Evolutionary conservation across 2,888 invertebrate species (phyloP).

Genomic region (Drosophila eohydei): DNA sequence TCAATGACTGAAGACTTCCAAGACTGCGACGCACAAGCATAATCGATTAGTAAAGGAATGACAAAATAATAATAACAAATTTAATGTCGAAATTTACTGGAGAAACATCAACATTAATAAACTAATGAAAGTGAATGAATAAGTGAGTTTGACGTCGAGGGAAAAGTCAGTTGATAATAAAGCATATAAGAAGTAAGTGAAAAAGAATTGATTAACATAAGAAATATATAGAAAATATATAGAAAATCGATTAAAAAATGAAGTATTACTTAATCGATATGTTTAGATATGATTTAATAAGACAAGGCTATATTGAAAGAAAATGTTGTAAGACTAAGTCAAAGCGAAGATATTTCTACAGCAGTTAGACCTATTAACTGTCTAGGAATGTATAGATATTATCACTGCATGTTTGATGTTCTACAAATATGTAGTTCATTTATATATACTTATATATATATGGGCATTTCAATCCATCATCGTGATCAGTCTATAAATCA

Average conservation of each 20-base stretch:
- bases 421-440: too few species aligned
- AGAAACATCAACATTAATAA: background rate
- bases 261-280: background rate
- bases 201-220: background rate
- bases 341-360: too few species aligned
- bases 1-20: too few species aligned
- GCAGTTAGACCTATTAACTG: too few species aligned
- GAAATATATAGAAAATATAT: background rate
- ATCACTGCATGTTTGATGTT: too few species aligned
- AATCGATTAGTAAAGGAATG: background rate
- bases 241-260: background rate
- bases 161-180: background rate
- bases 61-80: slow-evolving; percentile 4
- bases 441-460: too few species aligned
- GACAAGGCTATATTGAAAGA: background rate
- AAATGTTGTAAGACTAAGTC: too few species aligned
- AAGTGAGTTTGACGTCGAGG: background rate
- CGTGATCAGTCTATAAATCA: too few species aligned
- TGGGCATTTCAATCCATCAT: too few species aligned
- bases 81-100: background rate
- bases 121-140: background rate
- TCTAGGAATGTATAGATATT: too few species aligned
- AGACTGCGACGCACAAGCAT: background rate
- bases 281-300: background rate
- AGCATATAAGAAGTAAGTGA: background rate